phyloP scores from a whole-genome alignment of 2,113 vertebrate species.

The Eira barbara region DNA sequence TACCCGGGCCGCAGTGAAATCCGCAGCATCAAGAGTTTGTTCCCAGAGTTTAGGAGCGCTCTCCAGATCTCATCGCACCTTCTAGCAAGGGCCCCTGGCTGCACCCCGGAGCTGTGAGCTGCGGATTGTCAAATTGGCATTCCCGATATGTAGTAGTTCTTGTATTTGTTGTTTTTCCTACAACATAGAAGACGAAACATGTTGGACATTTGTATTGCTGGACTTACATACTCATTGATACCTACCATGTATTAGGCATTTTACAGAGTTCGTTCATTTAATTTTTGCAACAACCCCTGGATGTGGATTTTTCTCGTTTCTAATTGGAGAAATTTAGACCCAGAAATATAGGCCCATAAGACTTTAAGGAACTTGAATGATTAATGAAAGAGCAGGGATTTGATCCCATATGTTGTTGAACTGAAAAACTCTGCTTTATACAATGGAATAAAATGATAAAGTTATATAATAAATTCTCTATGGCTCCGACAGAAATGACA shows the following conservation, averaged over 20 bases:
- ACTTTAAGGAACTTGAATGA: neutral
- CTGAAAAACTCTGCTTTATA: constrained; percentile 4
- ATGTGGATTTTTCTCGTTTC: neutral
- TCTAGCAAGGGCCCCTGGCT: neutral
- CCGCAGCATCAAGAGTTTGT: neutral
- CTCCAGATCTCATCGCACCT: neutral
- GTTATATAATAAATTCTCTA: neutral
- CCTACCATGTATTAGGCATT: neutral
- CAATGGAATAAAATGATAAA: neutral
- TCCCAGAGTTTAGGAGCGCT: neutral
- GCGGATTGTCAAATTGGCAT: neutral
- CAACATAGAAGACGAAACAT: neutral
- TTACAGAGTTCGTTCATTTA: neutral
- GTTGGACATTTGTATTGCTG: neutral
- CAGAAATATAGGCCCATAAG: too few relatives aligned
- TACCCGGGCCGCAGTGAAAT: neutral
- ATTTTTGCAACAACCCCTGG: neutral
- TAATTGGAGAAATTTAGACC: too few relatives aligned
- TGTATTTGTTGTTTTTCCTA: neutral
- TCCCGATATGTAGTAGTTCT: neutral
- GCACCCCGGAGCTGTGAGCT: neutral
- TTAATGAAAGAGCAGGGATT: neutral
- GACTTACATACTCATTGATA: neutral
- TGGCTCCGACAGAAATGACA: neutral
- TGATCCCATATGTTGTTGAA: neutral